These are phyloP conservation scores for Hyles euphorbiae DNA, from an alignment of 1,140 invertebrate genomes.

Conservation along the genomic window DNA sequence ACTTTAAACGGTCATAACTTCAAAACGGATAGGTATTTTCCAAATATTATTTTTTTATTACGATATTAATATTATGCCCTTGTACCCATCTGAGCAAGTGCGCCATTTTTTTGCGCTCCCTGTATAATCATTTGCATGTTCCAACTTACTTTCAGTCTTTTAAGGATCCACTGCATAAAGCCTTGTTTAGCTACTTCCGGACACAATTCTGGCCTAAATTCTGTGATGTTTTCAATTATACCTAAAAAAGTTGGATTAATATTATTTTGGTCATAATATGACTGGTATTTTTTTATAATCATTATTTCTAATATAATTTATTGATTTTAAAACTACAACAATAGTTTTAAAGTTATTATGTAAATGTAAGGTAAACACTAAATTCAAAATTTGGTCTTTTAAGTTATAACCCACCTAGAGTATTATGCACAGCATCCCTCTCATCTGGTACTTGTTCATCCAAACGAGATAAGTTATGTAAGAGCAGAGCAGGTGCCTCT, in stretches of 20 bases:
- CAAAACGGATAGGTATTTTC: too few relatives aligned
- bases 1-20: too few relatives aligned
- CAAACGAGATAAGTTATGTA: slow-evolving; percentile 94
- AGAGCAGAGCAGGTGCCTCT: slow-evolving; percentile 92
- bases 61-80: too few relatives aligned
- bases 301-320: slow-evolving; percentile 1
- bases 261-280: background rate
- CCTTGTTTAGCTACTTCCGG: slow-evolving; percentile 92
- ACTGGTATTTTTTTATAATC: too few relatives aligned
- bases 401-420: slow-evolving; percentile 79
- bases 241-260: slow-evolving; percentile 65
- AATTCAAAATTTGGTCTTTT: too few relatives aligned
- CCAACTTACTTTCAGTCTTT: slow-evolving; percentile 83
- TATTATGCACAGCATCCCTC: slow-evolving; percentile 96
- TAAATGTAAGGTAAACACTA: too few relatives aligned
- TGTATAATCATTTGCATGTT: background rate
- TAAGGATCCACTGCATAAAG: slow-evolving; percentile 93
- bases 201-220: slow-evolving; percentile 91
- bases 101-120: too few relatives aligned
- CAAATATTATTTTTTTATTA: slow-evolving; percentile 1
- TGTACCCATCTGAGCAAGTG: too few relatives aligned
- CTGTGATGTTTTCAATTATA: slow-evolving; percentile 94
- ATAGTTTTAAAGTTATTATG: too few relatives aligned
- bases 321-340: background rate
- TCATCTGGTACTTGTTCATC: slow-evolving; percentile 97